These are phyloP conservation scores for Terrapene triunguis DNA, from an alignment of 2,113 vertebrate species.

Conservation along the genomic window DNA sequence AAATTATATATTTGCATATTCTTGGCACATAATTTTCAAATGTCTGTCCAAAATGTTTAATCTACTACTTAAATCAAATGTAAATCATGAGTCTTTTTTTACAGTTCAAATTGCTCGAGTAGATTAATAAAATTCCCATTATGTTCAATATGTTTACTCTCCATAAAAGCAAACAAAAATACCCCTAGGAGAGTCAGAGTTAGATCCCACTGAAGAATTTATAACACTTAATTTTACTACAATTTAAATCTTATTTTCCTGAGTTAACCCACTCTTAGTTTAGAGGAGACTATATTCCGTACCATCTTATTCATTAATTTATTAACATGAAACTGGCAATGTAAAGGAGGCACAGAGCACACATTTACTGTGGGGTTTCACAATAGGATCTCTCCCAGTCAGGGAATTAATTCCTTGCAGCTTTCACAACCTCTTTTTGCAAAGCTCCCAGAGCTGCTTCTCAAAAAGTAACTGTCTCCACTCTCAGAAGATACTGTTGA, in stretches of 20 bases:
- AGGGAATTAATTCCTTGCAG: not conserved
- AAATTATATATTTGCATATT: not conserved
- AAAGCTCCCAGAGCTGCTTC: not conserved
- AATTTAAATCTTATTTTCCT: constrained; percentile 11
- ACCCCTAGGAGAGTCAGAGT: rapidly evolving
- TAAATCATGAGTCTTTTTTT: not conserved
- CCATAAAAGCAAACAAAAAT: not conserved
- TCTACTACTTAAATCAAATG: not conserved
- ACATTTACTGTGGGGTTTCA: not conserved
- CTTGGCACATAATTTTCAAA: not conserved
- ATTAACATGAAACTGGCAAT: not conserved
- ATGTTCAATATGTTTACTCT: not conserved
- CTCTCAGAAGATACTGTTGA: not conserved
- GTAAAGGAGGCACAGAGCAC: not conserved
- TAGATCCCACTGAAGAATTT: constrained; percentile 14
- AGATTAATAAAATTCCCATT: not conserved
- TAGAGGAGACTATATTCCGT: not conserved
- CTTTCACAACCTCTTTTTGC: not conserved
- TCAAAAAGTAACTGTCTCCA: not conserved
- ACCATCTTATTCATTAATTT: constrained; percentile 15
- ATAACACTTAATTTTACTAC: not conserved
- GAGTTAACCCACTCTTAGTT: constrained; percentile 15
- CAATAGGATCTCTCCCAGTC: not conserved
- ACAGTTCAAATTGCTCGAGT: not conserved
- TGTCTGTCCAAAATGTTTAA: not conserved